Base-by-base conservation (phyloP, 2,888 invertebrate species). In the Drosophila quinaria region DNA sequence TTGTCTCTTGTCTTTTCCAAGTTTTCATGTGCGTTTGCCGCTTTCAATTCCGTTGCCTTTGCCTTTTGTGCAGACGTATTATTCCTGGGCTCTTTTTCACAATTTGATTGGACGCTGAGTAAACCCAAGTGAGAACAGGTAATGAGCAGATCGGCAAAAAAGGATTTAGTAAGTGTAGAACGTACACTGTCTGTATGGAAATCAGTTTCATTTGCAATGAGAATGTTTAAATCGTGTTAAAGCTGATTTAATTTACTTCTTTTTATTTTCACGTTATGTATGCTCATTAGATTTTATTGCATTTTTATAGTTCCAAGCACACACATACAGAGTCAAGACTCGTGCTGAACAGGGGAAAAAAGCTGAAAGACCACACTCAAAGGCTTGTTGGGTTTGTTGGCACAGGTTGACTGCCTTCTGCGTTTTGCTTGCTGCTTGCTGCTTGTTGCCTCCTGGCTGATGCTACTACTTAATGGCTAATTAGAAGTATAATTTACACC, bases 401-500 rank as follows among this genome's bases (percentile, higher is more conserved):
- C 13, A 19, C 31, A 31, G 49, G 63, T 42, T 41, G 63, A 47
- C 47, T 63, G 63, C 59, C 41, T 55, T 50, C 50, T 55, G 60
- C 55, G 39, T 75, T 59, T 59, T 75, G 68, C 60, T 61, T 78
- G 46, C 50, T 71, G 58, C 66, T 37, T 67, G 52, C 22, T 58
- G 68, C 35, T 25, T 42, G 54, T 44, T 56, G 39, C 51, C 33
- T 80, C 65, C 61, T 70, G 47, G 54, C 69, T 70, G 74, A 55
- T 69, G 76, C 77, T 77, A 68, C 86, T 84, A 68, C 86, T 84
- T 87, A 89, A 87, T 78, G 88, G 81, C 78, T 86, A 89, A 86
- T 89, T 89, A 85, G 88, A 80, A 88, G 86, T 80, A 89, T 89
- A 84, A 89, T 89, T 89, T 90, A 82, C 88, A 89, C 86, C 84